A percentile compares a stretch with the other conserved stretches of the same genome.
These are phyloP conservation scores for Drosophila hamatofila DNA, from an alignment of 2,888 invertebrate species.

Conservation along the genomic window DNA sequence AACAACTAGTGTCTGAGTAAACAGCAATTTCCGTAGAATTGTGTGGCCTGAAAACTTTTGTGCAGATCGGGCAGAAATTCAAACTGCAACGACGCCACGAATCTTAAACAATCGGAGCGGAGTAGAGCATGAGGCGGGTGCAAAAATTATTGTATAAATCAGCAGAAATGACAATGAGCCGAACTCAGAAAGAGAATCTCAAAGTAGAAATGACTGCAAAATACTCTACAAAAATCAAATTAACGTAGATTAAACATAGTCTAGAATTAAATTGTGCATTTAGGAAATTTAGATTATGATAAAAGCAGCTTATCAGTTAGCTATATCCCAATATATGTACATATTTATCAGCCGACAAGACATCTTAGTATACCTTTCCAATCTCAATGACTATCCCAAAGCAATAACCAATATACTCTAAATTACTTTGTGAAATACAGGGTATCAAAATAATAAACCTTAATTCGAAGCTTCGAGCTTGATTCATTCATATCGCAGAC, in stretches of 20 bases:
- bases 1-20: conserved; percentile 43
- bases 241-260: not conserved
- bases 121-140: conserved; percentile 16
- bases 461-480: conserved; percentile 74
- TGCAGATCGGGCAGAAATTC: conserved; percentile 69
- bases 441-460: conserved; percentile 72
- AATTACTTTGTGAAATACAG: conserved; percentile 2
- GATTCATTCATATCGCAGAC: conserved; percentile 67
- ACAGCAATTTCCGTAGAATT: conserved; percentile 65
- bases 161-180: conserved; percentile 57
- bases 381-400: not conserved
- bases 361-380: not conserved
- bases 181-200: not conserved
- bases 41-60: conserved; percentile 54
- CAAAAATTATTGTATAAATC: conserved; percentile 72
- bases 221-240: not conserved
- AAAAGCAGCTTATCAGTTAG: not conserved
- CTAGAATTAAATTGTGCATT: not conserved
- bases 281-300: not conserved
- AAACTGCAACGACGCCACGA: conserved; percentile 74
- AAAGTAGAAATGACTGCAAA: not conserved
- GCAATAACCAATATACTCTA: not conserved
- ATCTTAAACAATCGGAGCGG: conserved; percentile 69
- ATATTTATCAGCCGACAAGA: not conserved
- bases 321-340: not conserved